Evolutionary conservation across 2,797 vertebrate species (phyloP), one percentile per base, ranked within the genome.

Genomic region (Pangasius krempfi): DNA sequence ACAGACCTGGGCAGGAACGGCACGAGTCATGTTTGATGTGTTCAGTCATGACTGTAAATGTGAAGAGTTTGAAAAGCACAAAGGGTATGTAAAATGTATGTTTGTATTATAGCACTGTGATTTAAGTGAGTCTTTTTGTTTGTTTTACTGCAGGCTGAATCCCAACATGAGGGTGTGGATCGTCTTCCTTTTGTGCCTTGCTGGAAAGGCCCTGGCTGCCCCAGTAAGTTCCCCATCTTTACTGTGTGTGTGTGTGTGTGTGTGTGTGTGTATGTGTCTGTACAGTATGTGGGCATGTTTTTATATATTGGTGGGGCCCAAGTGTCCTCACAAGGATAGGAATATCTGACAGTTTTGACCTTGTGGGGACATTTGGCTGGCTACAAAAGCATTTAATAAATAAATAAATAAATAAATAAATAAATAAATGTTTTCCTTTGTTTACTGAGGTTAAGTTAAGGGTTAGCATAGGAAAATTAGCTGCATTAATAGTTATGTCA

Each of bases 111-210:
- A 22, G 4, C 27, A 50, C 40, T 66, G 27, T 30, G 16, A 30
- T 50, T 3, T 83, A 50, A 44, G 52, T 66, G 25, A 5, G 25
- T 50, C 0, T 56, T 7, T 73, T 78, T 44, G 4, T 88, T 80
- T 89, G 0, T 92, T 76, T 87, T 80, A 89, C 52, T 86, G 3
- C 94, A 97, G 95, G 89, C 93, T 95, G 94, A 95, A 93, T 93
- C 94, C 94, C 94, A 98, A 95, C 95, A 99, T 99, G 98, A 98
- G 95, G 95, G 93, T 97, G 94, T 99, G 98, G 98, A 95, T 99
- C n/a, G 94, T 99, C 93, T 98, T 99, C 94, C 92, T 98, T 90
- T 93, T 99, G 89, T 99, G 97, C 96, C 97, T 99, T 94, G 97
- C 97, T 83, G 98, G 97, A 93, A 97, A 96, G 92, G 96, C 97